A percentile compares a stretch with the other conserved stretches of the same genome.
Evolutionary conservation across 2,113 vertebrate genomes (phyloP).

Genomic region (Procapra przewalskii): DNA sequence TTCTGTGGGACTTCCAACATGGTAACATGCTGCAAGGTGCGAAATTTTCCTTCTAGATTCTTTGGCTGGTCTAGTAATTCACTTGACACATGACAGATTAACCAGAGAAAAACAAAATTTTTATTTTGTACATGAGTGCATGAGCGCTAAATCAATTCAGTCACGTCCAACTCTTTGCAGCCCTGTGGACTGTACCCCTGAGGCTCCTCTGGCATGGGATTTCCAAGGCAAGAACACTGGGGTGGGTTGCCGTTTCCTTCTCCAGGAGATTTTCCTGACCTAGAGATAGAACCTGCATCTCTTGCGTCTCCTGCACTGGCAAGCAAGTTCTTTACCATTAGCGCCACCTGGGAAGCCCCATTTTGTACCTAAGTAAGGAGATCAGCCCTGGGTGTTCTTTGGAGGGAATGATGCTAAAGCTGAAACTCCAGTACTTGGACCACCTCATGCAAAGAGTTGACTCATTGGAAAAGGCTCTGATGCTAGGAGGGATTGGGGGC

Average conservation of each 20-base stretch:
- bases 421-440: too few species aligned
- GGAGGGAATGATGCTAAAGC: too few species aligned
- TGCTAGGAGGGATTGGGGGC: too few species aligned
- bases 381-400: too few species aligned
- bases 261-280: neutral
- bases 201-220: neutral
- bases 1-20: neutral
- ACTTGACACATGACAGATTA: neutral
- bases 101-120: neutral
- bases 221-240: neutral
- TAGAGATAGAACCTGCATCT: neutral
- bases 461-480: too few species aligned
- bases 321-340: neutral
- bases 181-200: neutral
- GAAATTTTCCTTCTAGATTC: neutral
- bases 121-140: neutral
- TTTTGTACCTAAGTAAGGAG: neutral
- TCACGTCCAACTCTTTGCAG: fast-evolving
- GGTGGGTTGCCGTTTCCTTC: neutral
- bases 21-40: neutral
- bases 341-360: neutral
- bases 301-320: neutral
- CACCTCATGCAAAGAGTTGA: too few species aligned
- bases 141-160: fast-evolving
- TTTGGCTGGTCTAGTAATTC: neutral